Evolutionary conservation across 2,888 invertebrate species (phyloP), one percentile per base, ranked within the genome.

Genomic region (Andrena bicolor): DNA sequence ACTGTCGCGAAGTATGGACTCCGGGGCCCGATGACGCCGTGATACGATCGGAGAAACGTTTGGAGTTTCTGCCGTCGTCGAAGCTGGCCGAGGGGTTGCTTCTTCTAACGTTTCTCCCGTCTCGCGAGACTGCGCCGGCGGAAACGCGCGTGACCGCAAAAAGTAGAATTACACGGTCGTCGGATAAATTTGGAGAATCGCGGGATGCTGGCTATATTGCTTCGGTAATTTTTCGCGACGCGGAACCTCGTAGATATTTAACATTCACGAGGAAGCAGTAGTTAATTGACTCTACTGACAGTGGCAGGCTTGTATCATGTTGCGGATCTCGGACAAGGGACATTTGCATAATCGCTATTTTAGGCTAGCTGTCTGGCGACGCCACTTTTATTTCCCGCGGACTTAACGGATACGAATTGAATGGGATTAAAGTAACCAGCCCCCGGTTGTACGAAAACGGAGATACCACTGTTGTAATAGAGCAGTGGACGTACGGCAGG

Each of bases 1-100:
- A 63, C 77, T 83, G 86, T 86, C 83, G 80, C 77, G 63, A 80
- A 74, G 69, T 70, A 65, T 73, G 80, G 81, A 79, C 64, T 74
- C n/a, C 32, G 65, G 60, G 63, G 69, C 53, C 69, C 77, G 86
- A 73, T 75, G 68, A 41, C 30, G 65, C 35, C 28, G 41, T 51
- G 85, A 85, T 80, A 85, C 68, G 63, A 79, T 80, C 80, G n/a
- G 63, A 56, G 56, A 64, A 68, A 35, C 66, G 73, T 73, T 68
- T 64, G 53, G 49, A 72, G 80, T 79, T 68, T 64, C 64, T 32
- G 79, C 69, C 68, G 68, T 63, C 73, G 71, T 23, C 71, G 66
- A 48, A 16, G 41, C 41, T 41, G 41, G 41, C 3, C 16, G 41
- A 65, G 68, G 68, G 66, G 78, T 49, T 71, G 77, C 53, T 71